Evolutionary conservation across 2,113 vertebrate genomes (phyloP), one percentile per base, ranked within the genome.

Genomic region (Oreochromis spilurus): DNA sequence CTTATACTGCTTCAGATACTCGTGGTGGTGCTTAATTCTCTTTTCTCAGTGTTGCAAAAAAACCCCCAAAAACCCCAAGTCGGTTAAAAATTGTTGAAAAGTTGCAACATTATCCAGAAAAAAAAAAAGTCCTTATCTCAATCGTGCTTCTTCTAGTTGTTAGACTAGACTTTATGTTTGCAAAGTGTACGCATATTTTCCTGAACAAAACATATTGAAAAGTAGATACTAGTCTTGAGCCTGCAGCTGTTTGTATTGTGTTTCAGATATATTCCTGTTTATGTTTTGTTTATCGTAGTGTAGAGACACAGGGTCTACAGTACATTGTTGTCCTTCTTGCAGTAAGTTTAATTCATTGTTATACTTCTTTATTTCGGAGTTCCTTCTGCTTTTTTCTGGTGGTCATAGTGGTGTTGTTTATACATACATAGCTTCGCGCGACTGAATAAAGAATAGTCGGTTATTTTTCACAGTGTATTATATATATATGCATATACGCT

Each of bases 211-310:
- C 93, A 92, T 93, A 88, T 94, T 89, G 89, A 93, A 90, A 91
- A 58, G 88, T 95, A 93, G 92, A 94, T 93, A 90, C 87, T 94
- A 93, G 93, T 91, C 91, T 96, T 92, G 92, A 95, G 93, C 92
- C 91, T 92, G 92, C 92, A 94, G 93, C 94, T 94, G 87, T 95
- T 93, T 92, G 91, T 95, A 83, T 94, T 91, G 92, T 94, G 90
- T 95, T 95, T 96, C 92, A 88, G 90, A 91, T 95, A 94, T 95
- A 94, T 95, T 95, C 91, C 94, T 92, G 90, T 93, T 94, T 92
- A 93, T 89, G 91, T 95, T 96, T 93, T 92, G 93, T 94, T 95
- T 91, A 94, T 94, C 93, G 92, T 95, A 95, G 93, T 79, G 90
- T 96, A 94, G 94, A 95, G 93, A 94, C 93, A 94, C 88, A 92